Evolutionary conservation across 2,113 vertebrate genomes (phyloP).

Genomic region (Erythrocercus mccallii): DNA sequence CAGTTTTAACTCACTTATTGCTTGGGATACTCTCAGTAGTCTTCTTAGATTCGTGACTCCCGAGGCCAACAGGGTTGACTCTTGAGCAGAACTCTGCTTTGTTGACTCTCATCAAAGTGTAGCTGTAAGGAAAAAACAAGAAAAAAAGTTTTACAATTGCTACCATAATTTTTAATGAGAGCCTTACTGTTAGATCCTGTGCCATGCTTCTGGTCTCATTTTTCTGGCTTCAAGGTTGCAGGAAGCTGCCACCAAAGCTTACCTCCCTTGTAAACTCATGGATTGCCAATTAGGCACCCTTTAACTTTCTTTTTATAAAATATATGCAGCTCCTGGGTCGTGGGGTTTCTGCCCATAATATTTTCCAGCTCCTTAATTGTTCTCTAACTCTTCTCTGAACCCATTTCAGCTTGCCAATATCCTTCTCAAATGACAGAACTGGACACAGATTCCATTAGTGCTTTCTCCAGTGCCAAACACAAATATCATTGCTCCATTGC

Average conservation of each 20-base stretch:
- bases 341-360: neutral
- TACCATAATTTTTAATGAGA: neutral
- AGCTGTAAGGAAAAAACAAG: neutral
- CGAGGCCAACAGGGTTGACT: fast-evolving
- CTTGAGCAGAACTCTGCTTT: neutral
- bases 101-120: neutral
- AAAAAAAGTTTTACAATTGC: neutral
- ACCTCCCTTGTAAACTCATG: neutral
- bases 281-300: neutral
- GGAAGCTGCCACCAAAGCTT: neutral
- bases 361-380: neutral
- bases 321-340: neutral
- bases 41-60: neutral
- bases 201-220: neutral
- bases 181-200: neutral
- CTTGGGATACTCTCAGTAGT: neutral
- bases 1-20: neutral
- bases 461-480: neutral
- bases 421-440: neutral
- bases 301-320: neutral
- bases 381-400: neutral
- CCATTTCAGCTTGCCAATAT: neutral
- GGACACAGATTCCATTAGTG: neutral
- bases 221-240: neutral
- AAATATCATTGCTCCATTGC: neutral